These are phyloP conservation scores for Erythrocercus mccallii DNA, from an alignment of 2,113 vertebrate species.

Conservation along the genomic window DNA sequence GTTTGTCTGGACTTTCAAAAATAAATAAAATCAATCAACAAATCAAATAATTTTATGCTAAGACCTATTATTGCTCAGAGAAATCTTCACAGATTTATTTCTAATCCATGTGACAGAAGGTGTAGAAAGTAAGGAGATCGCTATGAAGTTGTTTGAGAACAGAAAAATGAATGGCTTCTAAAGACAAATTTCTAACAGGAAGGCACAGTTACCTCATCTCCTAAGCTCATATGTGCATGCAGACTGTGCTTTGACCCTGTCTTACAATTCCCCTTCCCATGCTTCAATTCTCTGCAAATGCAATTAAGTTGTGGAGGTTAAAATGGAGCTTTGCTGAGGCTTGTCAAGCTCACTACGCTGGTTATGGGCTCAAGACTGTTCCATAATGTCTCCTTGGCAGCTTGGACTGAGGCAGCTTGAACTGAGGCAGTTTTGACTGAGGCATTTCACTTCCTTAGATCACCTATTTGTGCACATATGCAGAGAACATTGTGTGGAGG, in stretches of 20 bases:
- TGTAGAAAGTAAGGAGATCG: neutral
- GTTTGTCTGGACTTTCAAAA: neutral
- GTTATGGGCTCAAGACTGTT: neutral
- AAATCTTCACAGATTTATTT: neutral
- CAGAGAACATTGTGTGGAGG: neutral
- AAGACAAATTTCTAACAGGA: fast-evolving
- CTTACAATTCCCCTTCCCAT: neutral
- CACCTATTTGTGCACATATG: neutral
- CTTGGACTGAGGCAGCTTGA: too few species aligned
- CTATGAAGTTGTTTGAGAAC: neutral
- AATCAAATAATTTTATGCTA: neutral
- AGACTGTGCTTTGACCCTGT: neutral
- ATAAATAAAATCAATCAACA: neutral
- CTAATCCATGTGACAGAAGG: fast-evolving
- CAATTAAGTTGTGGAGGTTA: neutral
- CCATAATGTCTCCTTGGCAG: fast-evolving
- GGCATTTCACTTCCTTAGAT: neutral
- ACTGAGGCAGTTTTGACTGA: too few species aligned
- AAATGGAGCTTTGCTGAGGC: neutral
- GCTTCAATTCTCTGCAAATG: neutral
- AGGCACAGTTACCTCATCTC: neutral
- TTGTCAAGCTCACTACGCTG: neutral
- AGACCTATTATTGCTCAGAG: neutral
- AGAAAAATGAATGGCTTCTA: neutral
- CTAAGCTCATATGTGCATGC: neutral